A percentile compares a stretch with the other conserved stretches of the same genome.
phyloP scores from a whole-genome alignment of 2,113 vertebrate genomes.

The Oncorhynchus tshawytscha region DNA sequence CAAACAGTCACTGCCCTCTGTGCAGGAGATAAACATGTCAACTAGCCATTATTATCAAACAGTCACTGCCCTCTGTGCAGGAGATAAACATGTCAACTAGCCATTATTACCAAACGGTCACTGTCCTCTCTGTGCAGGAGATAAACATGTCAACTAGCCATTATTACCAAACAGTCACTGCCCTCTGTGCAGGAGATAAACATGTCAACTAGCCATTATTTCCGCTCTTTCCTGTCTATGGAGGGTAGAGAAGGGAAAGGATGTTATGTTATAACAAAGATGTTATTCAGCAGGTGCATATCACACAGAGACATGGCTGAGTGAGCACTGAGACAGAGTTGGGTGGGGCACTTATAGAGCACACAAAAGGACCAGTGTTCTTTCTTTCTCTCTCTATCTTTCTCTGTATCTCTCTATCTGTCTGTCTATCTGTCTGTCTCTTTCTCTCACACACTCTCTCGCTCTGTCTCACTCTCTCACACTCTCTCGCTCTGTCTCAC shows the following conservation, averaged over 20 bases:
- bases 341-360: background rate
- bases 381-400: background rate
- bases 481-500: too few relatives aligned
- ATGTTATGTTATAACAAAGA: too few relatives aligned
- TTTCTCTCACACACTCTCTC: too few relatives aligned
- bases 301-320: background rate
- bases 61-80: background rate
- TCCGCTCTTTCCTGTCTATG: background rate
- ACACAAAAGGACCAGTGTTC: constrained; percentile 52
- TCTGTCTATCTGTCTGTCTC: too few relatives aligned
- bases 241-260: background rate
- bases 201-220: constrained; percentile 2
- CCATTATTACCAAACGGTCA: too few relatives aligned
- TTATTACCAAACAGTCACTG: background rate
- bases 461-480: too few relatives aligned
- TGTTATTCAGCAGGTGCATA: too few relatives aligned
- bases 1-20: background rate
- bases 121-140: too few relatives aligned
- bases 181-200: background rate
- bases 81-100: too few relatives aligned
- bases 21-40: constrained; percentile 1
- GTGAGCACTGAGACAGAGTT: background rate
- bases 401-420: background rate
- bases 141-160: background rate
- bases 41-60: background rate